These are phyloP conservation scores for Parauchenoglanis ngamensis DNA, from an alignment of 2,797 vertebrate species.

Conservation along the genomic window DNA sequence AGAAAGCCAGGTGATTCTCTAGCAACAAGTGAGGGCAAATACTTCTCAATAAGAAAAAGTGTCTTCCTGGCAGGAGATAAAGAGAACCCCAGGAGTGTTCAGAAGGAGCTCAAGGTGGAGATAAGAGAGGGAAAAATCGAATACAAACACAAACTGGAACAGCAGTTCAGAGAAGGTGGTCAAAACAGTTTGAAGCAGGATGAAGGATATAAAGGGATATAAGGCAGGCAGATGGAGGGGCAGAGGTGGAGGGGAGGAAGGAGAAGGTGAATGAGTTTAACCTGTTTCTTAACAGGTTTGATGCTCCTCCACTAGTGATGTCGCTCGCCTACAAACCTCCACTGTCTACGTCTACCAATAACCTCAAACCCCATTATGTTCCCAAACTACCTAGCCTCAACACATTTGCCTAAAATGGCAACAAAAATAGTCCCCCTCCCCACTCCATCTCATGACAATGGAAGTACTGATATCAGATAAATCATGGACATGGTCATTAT, in stretches of 20 bases:
- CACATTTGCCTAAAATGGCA: background rate
- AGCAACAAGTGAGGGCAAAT: background rate
- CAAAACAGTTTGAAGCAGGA: background rate
- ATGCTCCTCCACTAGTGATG: background rate
- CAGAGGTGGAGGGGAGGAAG: background rate
- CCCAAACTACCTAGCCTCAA: background rate
- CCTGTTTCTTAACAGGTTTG: background rate
- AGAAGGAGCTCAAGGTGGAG: background rate
- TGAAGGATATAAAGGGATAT: slow-evolving; percentile 1
- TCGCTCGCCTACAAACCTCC: background rate
- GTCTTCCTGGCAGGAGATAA: background rate
- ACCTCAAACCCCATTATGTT: background rate
- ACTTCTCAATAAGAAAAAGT: background rate
- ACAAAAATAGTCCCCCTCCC: background rate
- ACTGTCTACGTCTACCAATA: background rate
- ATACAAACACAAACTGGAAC: background rate
- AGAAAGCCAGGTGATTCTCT: background rate
- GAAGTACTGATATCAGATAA: background rate
- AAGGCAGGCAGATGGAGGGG: background rate
- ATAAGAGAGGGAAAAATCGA: background rate
- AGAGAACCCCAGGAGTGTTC: background rate
- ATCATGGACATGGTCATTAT: background rate
- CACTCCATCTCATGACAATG: background rate
- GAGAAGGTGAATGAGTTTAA: background rate
- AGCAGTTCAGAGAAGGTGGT: background rate